A percentile compares a stretch with the other conserved stretches of the same genome.
Conservation (phyloP, 2,113 vertebrate genomes). For the Alosa alosa region DNA sequence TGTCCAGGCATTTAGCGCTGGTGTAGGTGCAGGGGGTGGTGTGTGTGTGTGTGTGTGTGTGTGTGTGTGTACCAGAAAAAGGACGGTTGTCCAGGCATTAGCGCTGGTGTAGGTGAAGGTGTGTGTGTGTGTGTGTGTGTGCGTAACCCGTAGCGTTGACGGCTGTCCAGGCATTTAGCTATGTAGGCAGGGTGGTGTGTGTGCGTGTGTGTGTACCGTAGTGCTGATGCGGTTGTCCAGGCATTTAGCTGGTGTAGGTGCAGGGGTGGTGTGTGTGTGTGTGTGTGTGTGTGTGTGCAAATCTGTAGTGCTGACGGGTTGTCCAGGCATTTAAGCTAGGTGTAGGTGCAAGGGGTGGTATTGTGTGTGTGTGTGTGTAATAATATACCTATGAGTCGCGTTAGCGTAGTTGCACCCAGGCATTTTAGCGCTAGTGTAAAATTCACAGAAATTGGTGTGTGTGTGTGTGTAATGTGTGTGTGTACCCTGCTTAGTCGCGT, state of each 20-base stretch:
- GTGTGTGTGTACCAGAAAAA: too few species aligned
- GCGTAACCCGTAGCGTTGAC: too few species aligned
- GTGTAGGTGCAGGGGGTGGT: slow-evolving; percentile 66
- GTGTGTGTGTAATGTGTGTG: background rate
- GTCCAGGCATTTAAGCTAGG: slow-evolving; percentile 76
- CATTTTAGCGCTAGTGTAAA: slow-evolving; percentile 75
- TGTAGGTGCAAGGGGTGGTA: slow-evolving; percentile 66
- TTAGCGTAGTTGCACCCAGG: too few species aligned
- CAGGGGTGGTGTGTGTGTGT: slow-evolving; percentile 43
- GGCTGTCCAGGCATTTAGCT: too few species aligned
- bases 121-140: slow-evolving; percentile 36
- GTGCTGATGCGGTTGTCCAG: slow-evolving; percentile 72
- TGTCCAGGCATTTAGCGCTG: slow-evolving; percentile 77
- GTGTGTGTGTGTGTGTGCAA: background rate
- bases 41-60: background rate
- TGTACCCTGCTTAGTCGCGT: too few species aligned
- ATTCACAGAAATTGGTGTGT: slow-evolving; percentile 53
- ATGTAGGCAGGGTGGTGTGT: too few species aligned
- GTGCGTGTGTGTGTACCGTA: slow-evolving; percentile 69
- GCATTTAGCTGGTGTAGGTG: slow-evolving; percentile 74
- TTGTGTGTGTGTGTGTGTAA: background rate
- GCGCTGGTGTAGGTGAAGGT: slow-evolving; percentile 73
- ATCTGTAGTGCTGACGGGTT: slow-evolving; percentile 80
- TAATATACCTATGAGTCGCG: too few species aligned
- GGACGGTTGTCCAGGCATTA: slow-evolving; percentile 73